Conservation (phyloP, 2,888 invertebrate genomes). For the Andrena flavipes region DNA sequence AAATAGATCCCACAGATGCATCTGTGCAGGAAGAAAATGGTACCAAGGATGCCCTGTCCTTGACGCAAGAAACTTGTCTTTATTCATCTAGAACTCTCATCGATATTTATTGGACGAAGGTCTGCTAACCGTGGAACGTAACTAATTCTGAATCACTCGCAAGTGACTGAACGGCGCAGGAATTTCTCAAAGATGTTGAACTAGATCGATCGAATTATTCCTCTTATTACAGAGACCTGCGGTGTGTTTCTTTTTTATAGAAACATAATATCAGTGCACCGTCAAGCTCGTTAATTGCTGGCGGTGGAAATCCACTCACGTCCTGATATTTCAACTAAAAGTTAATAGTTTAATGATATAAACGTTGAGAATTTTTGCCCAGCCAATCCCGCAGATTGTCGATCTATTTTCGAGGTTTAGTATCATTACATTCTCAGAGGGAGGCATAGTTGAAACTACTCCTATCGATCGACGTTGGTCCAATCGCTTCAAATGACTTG, state of each 20-base stretch:
- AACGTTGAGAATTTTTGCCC: not conserved
- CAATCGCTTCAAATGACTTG: slow-evolving; percentile 23
- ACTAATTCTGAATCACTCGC: slow-evolving; percentile 10
- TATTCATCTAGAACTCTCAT: slow-evolving; percentile 22
- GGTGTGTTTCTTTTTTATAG: not conserved
- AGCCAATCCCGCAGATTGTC: not conserved
- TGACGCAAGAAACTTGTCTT: slow-evolving; percentile 38
- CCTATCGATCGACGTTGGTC: slow-evolving; percentile 4
- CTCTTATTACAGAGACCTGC: not conserved
- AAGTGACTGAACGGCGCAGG: not conserved
- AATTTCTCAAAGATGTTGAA: not conserved
- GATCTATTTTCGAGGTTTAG: not conserved
- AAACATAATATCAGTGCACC: not conserved
- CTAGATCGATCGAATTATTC: not conserved
- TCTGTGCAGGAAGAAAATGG: slow-evolving; percentile 75
- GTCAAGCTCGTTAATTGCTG: not conserved
- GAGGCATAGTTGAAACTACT: slow-evolving; percentile 7
- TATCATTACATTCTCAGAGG: not conserved
- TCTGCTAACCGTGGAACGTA: slow-evolving; percentile 15
- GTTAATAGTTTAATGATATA: not conserved
- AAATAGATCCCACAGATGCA: slow-evolving; percentile 73
- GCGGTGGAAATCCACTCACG: not conserved
- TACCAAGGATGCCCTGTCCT: slow-evolving; percentile 80
- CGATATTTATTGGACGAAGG: slow-evolving; percentile 35
- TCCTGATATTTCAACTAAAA: not conserved